These are phyloP conservation scores for Anticlea derivata DNA, from an alignment of 2,888 invertebrate genomes.

Conservation along the genomic window DNA sequence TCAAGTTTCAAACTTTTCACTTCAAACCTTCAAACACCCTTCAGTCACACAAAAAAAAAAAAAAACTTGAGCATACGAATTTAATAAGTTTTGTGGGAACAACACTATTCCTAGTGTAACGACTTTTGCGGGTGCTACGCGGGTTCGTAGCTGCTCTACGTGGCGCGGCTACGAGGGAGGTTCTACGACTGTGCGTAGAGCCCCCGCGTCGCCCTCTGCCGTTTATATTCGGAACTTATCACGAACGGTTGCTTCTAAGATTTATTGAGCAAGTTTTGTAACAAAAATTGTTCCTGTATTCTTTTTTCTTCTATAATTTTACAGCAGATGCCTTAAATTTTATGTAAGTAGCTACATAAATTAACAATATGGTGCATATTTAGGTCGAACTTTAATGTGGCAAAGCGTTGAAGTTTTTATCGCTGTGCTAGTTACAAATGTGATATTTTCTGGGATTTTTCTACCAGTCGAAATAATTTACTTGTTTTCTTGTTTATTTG, in stretches of 20 bases:
- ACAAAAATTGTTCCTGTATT: conserved; percentile 32
- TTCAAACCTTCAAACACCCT: conserved; percentile 11
- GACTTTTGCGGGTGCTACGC: conserved; percentile 25
- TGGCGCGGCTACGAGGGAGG: conserved; percentile 43
- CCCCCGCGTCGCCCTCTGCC: conserved; percentile 39
- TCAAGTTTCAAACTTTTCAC: conserved; percentile 31
- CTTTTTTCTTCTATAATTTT: conserved; percentile 28
- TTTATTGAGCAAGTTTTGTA: conserved; percentile 44
- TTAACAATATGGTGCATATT: not conserved
- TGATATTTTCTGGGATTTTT: too few relatives aligned
- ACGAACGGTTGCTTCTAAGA: conserved; percentile 37
- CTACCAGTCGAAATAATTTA: too few relatives aligned
- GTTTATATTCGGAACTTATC: conserved; percentile 42
- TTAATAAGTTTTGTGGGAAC: not conserved
- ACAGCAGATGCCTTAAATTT: conserved; percentile 33
- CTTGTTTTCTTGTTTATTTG: too few relatives aligned
- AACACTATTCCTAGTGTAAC: not conserved
- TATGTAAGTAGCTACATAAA: conserved; percentile 18
- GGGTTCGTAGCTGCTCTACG: conserved; percentile 34
- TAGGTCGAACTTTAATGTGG: not conserved
- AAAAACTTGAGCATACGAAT: not conserved
- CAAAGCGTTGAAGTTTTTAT: not conserved
- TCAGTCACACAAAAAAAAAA: conserved; percentile 15
- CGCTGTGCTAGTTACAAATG: too few relatives aligned
- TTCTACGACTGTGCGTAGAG: conserved; percentile 51